A percentile compares a stretch with the other conserved stretches of the same genome.
Evolutionary conservation across 2,113 vertebrate species (phyloP).

Genomic region (Martes martes): DNA sequence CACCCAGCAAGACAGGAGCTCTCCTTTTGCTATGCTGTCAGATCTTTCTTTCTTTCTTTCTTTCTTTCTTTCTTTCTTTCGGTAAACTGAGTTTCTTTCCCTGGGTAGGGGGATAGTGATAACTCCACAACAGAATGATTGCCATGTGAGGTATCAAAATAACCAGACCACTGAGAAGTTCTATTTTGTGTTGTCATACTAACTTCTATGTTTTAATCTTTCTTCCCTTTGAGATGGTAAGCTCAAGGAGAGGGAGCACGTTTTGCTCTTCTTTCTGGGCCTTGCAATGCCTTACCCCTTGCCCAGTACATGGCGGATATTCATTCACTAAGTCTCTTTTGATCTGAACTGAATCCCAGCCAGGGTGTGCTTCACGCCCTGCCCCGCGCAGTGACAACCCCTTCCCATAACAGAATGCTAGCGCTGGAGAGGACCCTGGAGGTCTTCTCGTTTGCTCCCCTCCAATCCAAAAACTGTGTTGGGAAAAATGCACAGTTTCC

Average conservation of each 20-base stretch:
- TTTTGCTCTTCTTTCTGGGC: background rate
- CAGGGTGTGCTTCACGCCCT: background rate
- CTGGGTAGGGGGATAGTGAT: background rate
- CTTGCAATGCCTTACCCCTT: background rate
- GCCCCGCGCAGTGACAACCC: background rate
- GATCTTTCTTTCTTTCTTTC: background rate
- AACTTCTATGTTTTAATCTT: background rate
- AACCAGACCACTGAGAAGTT: background rate
- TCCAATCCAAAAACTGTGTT: background rate
- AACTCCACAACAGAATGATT: background rate
- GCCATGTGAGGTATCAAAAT: background rate
- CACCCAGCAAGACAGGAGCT: background rate
- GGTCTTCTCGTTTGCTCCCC: background rate
- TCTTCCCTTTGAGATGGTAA: background rate
- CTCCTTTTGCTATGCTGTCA: background rate
- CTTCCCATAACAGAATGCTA: background rate
- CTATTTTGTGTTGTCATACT: background rate
- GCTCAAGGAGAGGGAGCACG: background rate
- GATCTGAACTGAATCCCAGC: background rate
- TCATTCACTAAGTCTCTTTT: background rate
- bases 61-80: background rate
- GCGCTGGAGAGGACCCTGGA: background rate
- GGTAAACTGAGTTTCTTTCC: background rate
- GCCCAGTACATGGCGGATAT: too few species aligned
- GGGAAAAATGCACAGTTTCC: background rate